A percentile compares a stretch with the other conserved stretches of the same genome.
Conservation (phyloP, 2,113 vertebrate genomes). For the Oryctolagus cuniculus region DNA sequence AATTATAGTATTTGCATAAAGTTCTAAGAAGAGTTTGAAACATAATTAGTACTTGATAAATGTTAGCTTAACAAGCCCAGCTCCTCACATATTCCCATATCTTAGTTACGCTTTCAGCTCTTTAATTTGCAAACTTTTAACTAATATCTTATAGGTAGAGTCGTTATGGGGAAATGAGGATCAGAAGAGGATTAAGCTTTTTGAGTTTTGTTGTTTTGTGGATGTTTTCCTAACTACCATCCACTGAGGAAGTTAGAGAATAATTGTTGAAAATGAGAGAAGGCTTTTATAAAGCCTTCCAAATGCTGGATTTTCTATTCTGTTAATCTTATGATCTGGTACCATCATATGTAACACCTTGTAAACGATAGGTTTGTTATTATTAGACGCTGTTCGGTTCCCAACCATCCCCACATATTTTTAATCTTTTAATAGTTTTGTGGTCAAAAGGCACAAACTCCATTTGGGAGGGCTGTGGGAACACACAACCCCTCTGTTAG, state of each 20-base stretch:
- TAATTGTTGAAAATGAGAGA: neutral
- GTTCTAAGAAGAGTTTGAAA: slow-evolving; percentile 5
- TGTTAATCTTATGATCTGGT: neutral
- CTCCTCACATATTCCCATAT: neutral
- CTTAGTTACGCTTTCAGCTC: neutral
- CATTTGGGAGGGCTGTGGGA: neutral
- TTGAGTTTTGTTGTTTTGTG: neutral
- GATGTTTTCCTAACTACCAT: slow-evolving; percentile 23
- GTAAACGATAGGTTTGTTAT: neutral
- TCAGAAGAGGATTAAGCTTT: neutral
- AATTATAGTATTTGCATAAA: neutral
- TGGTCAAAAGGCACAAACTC: neutral
- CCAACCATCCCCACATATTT: neutral
- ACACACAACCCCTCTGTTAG: neutral
- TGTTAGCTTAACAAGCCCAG: neutral
- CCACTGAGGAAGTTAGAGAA: neutral
- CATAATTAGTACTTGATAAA: slow-evolving; percentile 36
- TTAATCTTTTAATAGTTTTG: slow-evolving; percentile 3
- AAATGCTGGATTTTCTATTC: neutral
- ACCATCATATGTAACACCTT: neutral
- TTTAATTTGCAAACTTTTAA: neutral
- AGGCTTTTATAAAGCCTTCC: neutral
- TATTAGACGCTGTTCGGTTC: neutral
- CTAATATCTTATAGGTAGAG: neutral
- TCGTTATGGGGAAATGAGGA: neutral